Base-by-base conservation (phyloP, 2,888 invertebrate genomes). In the Polyploca ridens region DNA sequence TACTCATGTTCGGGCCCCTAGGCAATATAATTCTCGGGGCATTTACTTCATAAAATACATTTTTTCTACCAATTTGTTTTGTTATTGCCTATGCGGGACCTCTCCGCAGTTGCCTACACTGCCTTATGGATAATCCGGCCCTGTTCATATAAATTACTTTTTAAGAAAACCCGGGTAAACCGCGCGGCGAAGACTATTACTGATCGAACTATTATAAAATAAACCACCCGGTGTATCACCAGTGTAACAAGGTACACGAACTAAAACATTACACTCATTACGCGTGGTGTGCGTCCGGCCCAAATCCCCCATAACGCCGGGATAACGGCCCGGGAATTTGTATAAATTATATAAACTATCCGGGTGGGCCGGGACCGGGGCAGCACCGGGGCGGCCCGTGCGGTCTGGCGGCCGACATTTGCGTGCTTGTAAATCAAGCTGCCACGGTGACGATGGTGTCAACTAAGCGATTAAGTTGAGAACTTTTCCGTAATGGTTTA, bases 281-380 rank as follows among this genome's bases (percentile, higher is more conserved):
- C 58, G 61, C 54, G 60, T 60, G 61, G 61, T 49, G 60, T 62
- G 61, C 59, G 64, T 58, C 63, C 49, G 64, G 66, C 67, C 68
- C 33, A 59, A 62, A 63, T 66, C 68, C 58, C 72, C 35, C 72
- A 65, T 69, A 70, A 74, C 66, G 69, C 66, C 66, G 71, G 75
- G 74, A 74, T 81, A 80, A 81, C 77, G 77, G 76, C 70, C 75
- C 74, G 65, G 68, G 73, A 77, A 80, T 84, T 81, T 77, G 79
- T 84, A 76, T 84, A 84, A 84, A 84, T 85, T 81, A 83, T 77
- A 81, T 72, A 77, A 81, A 82, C 74, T 79, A 80, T 75, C 77
- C 66, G 44, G 62, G 64, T 54, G 66, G 38, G 54, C 3, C n/a
- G 63, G 49, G 62, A n/a, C 59, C 38, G 10, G 64, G 59, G 68